Conservation (phyloP, 2,888 invertebrate species). For the Hemithea aestivaria region DNA sequence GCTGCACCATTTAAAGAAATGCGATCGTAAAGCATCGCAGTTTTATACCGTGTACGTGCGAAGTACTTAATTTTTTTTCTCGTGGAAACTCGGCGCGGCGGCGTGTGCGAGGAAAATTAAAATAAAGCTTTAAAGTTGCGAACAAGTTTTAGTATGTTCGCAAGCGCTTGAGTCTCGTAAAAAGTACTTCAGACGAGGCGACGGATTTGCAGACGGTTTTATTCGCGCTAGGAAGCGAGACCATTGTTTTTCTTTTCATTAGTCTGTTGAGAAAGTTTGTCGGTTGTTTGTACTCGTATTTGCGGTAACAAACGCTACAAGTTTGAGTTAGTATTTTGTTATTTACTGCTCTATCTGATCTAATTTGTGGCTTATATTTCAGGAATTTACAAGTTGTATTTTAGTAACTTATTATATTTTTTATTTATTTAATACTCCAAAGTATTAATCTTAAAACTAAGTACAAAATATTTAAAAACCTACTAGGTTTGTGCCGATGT, state of each 20-base stretch:
- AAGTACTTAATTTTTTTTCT: conserved; percentile 52
- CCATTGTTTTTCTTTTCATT: conserved; percentile 49
- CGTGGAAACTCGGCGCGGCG: conserved; percentile 39
- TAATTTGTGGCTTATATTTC: too few relatives aligned
- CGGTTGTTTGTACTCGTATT: conserved; percentile 8
- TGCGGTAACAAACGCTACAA: neutral
- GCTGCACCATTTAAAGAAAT: conserved; percentile 34
- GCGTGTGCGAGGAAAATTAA: conserved; percentile 66
- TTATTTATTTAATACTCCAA: too few relatives aligned
- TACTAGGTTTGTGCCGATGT: too few relatives aligned
- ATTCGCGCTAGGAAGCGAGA: conserved; percentile 39
- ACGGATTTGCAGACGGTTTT: conserved; percentile 62
- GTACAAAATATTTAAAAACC: too few relatives aligned
- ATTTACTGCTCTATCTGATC: too few relatives aligned
- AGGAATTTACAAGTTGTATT: too few relatives aligned
- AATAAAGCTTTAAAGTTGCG: conserved; percentile 70
- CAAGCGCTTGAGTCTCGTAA: conserved; percentile 51
- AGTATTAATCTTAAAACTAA: too few relatives aligned
- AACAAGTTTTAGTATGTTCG: conserved; percentile 66
- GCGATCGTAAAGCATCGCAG: conserved; percentile 47
- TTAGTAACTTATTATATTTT: too few relatives aligned
- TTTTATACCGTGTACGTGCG: conserved; percentile 62
- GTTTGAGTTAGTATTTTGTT: too few relatives aligned
- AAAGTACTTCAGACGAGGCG: conserved; percentile 57
- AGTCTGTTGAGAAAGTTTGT: conserved; percentile 30